Conservation (phyloP, 1,140 invertebrate species). For the Pseudomyrmex flavicornis region DNA sequence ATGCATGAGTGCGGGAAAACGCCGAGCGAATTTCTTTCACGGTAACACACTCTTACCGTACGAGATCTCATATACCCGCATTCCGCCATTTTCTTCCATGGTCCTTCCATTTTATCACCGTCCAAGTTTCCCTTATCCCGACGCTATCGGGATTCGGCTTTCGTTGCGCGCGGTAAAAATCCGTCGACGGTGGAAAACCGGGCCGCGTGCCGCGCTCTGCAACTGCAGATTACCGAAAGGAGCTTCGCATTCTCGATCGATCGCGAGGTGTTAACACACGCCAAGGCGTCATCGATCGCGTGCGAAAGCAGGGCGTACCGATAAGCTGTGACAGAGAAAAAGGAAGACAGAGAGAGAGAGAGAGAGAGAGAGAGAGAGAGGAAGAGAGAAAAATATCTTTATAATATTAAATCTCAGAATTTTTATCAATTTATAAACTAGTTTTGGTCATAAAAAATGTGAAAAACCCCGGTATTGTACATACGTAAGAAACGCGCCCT, state of each 20-base stretch:
- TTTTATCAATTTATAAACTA: background rate
- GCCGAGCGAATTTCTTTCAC: slow-evolving; percentile 40
- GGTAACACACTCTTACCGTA: slow-evolving; percentile 45
- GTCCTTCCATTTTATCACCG: slow-evolving; percentile 26
- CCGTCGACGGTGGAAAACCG: slow-evolving; percentile 42
- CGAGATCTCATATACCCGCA: slow-evolving; percentile 49
- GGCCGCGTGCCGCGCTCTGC: background rate
- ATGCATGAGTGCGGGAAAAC: slow-evolving; percentile 40
- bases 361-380: background rate
- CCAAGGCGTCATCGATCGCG: slow-evolving; percentile 8
- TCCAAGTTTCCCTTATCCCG: slow-evolving; percentile 38
- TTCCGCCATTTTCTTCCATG: slow-evolving; percentile 45
- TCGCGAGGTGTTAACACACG: background rate
- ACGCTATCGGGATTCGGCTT: slow-evolving; percentile 50
- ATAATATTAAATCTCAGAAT: background rate
- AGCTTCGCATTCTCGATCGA: slow-evolving; percentile 43
- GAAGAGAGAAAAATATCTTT: background rate
- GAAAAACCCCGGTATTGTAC: too few species aligned
- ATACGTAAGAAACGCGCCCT: too few species aligned
- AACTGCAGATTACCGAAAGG: slow-evolving; percentile 43
- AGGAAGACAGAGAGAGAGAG: background rate
- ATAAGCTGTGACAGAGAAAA: background rate
- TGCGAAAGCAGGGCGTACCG: background rate
- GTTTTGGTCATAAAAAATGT: too few species aligned
- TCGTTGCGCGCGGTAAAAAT: slow-evolving; percentile 21